These are phyloP conservation scores for Gymnothorax javanicus DNA, from an alignment of 2,797 vertebrate species.

Conservation along the genomic window DNA sequence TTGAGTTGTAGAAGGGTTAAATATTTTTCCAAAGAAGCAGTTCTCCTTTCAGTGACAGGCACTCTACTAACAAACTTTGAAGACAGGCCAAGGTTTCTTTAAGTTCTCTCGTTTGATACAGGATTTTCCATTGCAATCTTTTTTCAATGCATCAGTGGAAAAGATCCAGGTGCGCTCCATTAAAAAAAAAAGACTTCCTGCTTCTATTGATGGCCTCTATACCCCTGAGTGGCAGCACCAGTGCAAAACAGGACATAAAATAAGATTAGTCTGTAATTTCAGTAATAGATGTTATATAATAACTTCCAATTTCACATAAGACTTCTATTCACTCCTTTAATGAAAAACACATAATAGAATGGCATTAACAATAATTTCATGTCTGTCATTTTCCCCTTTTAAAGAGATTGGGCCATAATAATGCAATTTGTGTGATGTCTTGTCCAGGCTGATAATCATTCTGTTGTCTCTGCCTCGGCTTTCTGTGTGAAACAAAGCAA, in stretches of 20 bases:
- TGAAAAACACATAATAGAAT: background rate
- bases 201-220: background rate
- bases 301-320: constrained; percentile 2
- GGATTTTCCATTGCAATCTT: background rate
- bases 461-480: background rate
- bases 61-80: background rate
- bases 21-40: background rate
- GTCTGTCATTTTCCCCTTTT: background rate
- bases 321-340: constrained; percentile 12
- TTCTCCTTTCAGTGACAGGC: too few relatives aligned
- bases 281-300: constrained; percentile 14
- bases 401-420: constrained; percentile 9
- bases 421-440: constrained; percentile 19
- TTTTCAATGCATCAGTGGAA: background rate
- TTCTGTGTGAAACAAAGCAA: constrained; percentile 5
- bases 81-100: background rate
- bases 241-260: constrained; percentile 6
- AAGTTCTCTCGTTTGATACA: background rate
- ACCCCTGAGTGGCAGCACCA: background rate
- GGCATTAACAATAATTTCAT: constrained; percentile 1
- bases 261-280: constrained; percentile 19
- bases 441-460: background rate
- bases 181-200: background rate
- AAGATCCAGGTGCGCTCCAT: background rate
- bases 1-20: too few relatives aligned